A percentile compares a stretch with the other conserved stretches of the same genome.
Evolutionary conservation across 2,797 vertebrate genomes (phyloP).

Genomic region (Sphenopsis melanotis): DNA sequence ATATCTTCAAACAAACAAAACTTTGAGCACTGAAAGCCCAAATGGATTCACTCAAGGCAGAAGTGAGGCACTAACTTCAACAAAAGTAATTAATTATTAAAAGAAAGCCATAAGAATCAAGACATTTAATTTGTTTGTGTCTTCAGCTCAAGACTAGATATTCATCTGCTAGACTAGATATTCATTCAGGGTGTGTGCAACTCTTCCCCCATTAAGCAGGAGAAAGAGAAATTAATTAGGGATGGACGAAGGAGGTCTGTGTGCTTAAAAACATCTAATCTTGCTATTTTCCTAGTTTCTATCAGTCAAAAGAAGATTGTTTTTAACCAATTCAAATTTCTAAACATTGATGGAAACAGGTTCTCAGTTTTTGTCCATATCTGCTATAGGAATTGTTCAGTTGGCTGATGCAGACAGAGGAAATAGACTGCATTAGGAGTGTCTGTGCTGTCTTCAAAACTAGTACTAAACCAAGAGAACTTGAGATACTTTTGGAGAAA

Average conservation of each 20-base stretch:
- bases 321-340: neutral
- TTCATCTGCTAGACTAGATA: neutral
- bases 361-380: neutral
- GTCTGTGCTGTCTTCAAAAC: neutral
- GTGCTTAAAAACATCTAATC: neutral
- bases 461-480: neutral
- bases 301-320: neutral
- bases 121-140: neutral
- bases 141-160: neutral
- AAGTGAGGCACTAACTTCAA: neutral
- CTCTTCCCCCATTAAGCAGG: neutral
- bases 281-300: neutral
- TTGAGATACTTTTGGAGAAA: neutral
- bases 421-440: neutral
- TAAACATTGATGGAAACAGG: neutral
- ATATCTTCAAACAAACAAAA: neutral
- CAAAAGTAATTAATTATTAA: neutral
- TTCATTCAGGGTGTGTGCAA: neutral
- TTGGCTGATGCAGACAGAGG: neutral
- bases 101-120: neutral
- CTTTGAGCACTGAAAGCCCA: neutral
- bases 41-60: neutral
- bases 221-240: neutral
- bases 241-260: neutral
- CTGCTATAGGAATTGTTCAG: neutral